These are phyloP conservation scores for Stichopus horrens DNA, from an alignment of 53 echinoderm and acorn worm genomes.

Conservation along the genomic window DNA sequence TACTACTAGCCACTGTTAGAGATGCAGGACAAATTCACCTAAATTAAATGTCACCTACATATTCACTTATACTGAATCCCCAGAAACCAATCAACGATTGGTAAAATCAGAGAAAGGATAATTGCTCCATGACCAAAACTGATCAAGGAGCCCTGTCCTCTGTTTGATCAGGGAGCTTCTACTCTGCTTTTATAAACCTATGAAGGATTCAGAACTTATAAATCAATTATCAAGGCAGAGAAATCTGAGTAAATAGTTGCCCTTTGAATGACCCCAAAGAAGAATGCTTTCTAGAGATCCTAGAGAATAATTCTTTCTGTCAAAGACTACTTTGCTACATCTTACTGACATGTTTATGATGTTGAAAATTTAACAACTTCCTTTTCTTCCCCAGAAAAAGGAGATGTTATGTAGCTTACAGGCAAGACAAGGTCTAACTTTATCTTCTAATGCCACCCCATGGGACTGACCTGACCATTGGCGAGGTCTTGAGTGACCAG, in stretches of 20 bases:
- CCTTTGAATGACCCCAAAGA: neutral
- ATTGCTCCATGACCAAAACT: no score
- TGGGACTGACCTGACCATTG: constrained; percentile 21
- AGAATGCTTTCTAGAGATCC: no score
- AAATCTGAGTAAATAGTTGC: neutral
- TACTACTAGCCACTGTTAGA: no score
- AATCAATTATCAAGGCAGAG: neutral
- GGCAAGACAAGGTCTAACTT: neutral
- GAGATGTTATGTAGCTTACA: neutral
- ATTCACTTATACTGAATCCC: no score
- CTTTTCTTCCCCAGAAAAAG: neutral
- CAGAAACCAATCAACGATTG: no score
- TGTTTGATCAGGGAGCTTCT: no score
- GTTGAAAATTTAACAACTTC: constrained; percentile 22
- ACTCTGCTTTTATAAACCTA: no score
- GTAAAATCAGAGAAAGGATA: no score
- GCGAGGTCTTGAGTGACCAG: constrained; percentile 24
- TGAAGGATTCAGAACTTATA: no score
- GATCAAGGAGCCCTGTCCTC: no score
- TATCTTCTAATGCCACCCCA: neutral
- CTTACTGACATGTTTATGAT: constrained; percentile 27
- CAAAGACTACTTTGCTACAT: neutral
- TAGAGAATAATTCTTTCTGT: neutral
- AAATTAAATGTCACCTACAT: no score
- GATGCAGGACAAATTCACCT: no score